phyloP scores from a whole-genome alignment of 1,140 invertebrate genomes.

The Philopotamus ludificatus region DNA sequence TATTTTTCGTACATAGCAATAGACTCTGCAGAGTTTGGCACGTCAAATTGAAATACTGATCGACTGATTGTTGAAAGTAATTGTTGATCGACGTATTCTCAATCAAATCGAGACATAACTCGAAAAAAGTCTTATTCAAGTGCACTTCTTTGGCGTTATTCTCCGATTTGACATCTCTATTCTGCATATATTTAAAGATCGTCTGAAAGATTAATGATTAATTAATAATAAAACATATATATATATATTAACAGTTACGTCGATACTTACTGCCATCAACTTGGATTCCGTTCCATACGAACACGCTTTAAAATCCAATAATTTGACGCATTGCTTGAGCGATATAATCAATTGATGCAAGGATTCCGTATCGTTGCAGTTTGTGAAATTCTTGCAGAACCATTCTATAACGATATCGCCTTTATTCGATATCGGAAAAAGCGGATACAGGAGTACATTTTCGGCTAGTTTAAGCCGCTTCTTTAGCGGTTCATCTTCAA shows the following conservation, averaged over 20 bases:
- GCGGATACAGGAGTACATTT: slow-evolving; percentile 30
- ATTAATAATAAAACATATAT: too few relatives aligned
- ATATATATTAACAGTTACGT: too few relatives aligned
- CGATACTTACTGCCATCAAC: slow-evolving; percentile 23
- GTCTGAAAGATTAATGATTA: too few relatives aligned
- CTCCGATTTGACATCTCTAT: too few relatives aligned
- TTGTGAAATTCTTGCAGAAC: slow-evolving; percentile 18
- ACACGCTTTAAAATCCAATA: slow-evolving; percentile 32
- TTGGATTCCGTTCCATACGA: slow-evolving; percentile 7
- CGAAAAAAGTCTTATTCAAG: too few relatives aligned
- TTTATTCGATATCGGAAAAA: slow-evolving; percentile 27
- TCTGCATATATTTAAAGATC: too few relatives aligned
- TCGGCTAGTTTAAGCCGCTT: slow-evolving; percentile 35
- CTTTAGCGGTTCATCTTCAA: slow-evolving; percentile 21
- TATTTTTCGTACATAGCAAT: background rate
- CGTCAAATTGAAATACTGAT: too few relatives aligned
- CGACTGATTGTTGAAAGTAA: slow-evolving; percentile 28
- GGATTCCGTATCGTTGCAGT: background rate
- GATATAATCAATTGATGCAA: background rate
- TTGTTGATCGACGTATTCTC: slow-evolving; percentile 23
- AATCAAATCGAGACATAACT: slow-evolving; percentile 25
- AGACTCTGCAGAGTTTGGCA: too few relatives aligned
- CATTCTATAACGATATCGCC: slow-evolving; percentile 32
- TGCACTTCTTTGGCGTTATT: too few relatives aligned
- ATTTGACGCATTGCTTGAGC: slow-evolving; percentile 22